A percentile compares a stretch with the other conserved stretches of the same genome.
These are phyloP conservation scores for Clitarchus hookeri DNA, from an alignment of 2,888 invertebrate species.

Conservation along the genomic window DNA sequence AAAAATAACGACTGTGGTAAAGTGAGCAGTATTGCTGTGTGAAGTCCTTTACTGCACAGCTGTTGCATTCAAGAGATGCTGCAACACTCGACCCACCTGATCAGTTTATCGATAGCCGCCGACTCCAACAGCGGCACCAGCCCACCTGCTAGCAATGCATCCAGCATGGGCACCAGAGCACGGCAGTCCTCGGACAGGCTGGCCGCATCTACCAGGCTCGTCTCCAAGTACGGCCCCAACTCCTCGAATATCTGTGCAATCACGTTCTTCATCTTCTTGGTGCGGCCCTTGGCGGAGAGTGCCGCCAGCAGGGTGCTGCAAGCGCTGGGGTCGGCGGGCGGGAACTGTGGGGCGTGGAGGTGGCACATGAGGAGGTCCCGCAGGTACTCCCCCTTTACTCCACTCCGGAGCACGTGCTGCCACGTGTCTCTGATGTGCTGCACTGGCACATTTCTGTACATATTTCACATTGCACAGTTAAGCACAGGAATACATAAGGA, in stretches of 20 bases:
- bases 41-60: background rate
- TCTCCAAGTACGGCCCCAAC: slow-evolving; percentile 34
- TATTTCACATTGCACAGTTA: no score
- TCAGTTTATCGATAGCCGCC: slow-evolving; percentile 33
- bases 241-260: slow-evolving; percentile 42
- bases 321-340: slow-evolving; percentile 32
- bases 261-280: slow-evolving; percentile 39
- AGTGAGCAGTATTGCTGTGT: background rate
- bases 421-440: slow-evolving; percentile 38
- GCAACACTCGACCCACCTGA: slow-evolving; percentile 28
- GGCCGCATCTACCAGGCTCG: slow-evolving; percentile 38
- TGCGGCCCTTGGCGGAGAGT: slow-evolving; percentile 35
- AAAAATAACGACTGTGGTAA: no score
- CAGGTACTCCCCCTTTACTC: slow-evolving; percentile 36
- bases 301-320: slow-evolving; percentile 35
- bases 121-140: slow-evolving; percentile 35
- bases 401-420: slow-evolving; percentile 35
- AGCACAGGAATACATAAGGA: no score
- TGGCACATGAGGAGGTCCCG: slow-evolving; percentile 41
- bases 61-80: background rate
- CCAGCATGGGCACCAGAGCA: slow-evolving; percentile 32
- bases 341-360: slow-evolving; percentile 35
- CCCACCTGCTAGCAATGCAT: slow-evolving; percentile 34
- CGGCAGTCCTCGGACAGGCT: slow-evolving; percentile 32
- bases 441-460: slow-evolving; percentile 33